Conservation (phyloP, 2,888 invertebrate genomes). For the Agapostemon virescens region DNA sequence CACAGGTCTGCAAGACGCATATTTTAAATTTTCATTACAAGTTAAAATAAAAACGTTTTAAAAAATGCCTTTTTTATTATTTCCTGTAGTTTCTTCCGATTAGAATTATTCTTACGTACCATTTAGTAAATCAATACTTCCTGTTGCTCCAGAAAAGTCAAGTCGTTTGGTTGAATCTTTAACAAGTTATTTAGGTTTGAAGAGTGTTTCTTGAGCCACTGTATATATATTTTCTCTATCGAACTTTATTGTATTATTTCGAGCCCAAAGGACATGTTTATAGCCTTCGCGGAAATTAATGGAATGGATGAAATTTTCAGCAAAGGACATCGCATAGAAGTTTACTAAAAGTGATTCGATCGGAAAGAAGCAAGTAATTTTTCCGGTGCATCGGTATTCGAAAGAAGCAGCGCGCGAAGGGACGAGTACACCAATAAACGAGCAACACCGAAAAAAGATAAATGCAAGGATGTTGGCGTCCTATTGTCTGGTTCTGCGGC, state of each 20-base stretch:
- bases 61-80: too few species aligned
- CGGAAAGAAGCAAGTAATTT: neutral
- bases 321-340: neutral
- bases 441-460: slow-evolving; percentile 23
- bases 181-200: too few species aligned
- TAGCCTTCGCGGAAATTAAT: neutral
- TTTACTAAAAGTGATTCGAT: neutral
- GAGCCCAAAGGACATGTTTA: neutral
- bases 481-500: slow-evolving; percentile 71
- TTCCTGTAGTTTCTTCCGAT: too few species aligned
- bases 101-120: too few species aligned
- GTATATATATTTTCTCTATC: neutral
- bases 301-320: neutral
- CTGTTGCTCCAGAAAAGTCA: too few species aligned
- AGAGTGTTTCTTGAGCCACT: too few species aligned
- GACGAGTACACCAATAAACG: slow-evolving; percentile 15
- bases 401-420: neutral
- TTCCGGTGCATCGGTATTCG: neutral
- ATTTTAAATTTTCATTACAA: too few species aligned
- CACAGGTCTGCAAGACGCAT: too few species aligned
- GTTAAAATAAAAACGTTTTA: too few species aligned
- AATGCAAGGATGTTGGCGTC: slow-evolving; percentile 67
- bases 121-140: too few species aligned
- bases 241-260: neutral
- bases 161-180: too few species aligned